Conservation (phyloP, 2,888 invertebrate genomes). For the Xiphydria camelus region DNA sequence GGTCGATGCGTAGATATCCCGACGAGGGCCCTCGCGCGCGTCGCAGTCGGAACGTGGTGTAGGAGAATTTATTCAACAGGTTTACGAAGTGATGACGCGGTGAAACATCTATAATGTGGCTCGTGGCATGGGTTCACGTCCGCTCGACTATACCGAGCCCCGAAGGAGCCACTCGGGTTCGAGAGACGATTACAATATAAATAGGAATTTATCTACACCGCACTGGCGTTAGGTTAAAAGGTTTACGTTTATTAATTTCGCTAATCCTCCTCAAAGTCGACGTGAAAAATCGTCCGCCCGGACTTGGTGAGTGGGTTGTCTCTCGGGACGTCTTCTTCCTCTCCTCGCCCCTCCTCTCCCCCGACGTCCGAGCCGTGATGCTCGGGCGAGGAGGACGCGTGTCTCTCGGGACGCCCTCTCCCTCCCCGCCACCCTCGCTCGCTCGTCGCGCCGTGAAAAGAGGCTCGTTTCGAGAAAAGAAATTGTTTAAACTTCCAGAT, state of each 20-base stretch:
- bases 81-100: constrained; percentile 56
- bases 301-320: no score
- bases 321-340: no score
- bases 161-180: constrained; percentile 9
- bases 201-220: constrained; percentile 50
- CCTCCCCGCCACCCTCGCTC: no score
- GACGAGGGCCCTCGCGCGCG: constrained; percentile 1
- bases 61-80: constrained; percentile 44
- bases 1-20: not conserved
- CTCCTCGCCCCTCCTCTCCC: no score
- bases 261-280: constrained; percentile 35
- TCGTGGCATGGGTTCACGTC: constrained; percentile 32
- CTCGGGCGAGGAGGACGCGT: no score
- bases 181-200: constrained; percentile 50
- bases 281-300: constrained; percentile 1
- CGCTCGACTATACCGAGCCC: constrained; percentile 8
- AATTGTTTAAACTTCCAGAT: no score
- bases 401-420: no score
- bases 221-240: constrained; percentile 50
- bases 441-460: not conserved
- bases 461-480: not conserved
- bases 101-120: constrained; percentile 50
- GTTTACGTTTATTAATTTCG: constrained; percentile 55
- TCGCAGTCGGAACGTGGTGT: constrained; percentile 8
- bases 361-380: no score